Base-by-base conservation (phyloP, 92 coral and sea anemone species). In the Porites cylindrica region DNA sequence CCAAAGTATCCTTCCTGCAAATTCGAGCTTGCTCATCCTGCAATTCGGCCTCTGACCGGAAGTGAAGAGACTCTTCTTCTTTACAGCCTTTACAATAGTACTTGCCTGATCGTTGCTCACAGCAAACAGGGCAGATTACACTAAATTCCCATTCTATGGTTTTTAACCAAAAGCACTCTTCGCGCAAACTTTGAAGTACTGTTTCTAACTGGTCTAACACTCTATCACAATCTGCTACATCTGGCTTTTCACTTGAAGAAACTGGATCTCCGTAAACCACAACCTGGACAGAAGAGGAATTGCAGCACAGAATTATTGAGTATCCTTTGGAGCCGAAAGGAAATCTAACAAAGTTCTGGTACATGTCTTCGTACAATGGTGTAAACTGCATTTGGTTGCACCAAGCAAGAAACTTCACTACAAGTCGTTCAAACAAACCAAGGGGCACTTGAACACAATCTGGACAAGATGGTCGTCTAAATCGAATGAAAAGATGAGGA, bases 141-240 rank as follows among this genome's bases (percentile, higher is more conserved):
- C 79, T 19, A 4, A 90, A 68, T 18, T 79, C 86, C 50, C 7
- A 53, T 52, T 67, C 79, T 54, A 80, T 26, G 62, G 3, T 26
- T 4, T 59, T 73, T 83, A 90, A 78, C 93, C 93, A 90, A 52
- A 78, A 58, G 52, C 67, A 85, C 21, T 74, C 79, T 43, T 12
- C 3, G 1, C 76, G 12, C 83, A 90, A 70, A 8, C 47, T 3
- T 0, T 6, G 43, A 1, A 78, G 47, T 13, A 78, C 19, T 1
- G 19, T 38, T 47, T n/a, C 60, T 1, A 78, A 61, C 0, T 62
- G 12, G 62, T 70, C n/a, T 43, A 59, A 61, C 1, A 78, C 71
- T n/a, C 1, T 20, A n/a, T 2, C 2, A 16, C 71, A 10, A 43
- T 47, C n/a, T 2, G 11, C 8, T 62, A 78, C 18, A 61, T 4